These are phyloP conservation scores for Solea solea DNA, from an alignment of 2,113 vertebrate genomes.

Conservation along the genomic window DNA sequence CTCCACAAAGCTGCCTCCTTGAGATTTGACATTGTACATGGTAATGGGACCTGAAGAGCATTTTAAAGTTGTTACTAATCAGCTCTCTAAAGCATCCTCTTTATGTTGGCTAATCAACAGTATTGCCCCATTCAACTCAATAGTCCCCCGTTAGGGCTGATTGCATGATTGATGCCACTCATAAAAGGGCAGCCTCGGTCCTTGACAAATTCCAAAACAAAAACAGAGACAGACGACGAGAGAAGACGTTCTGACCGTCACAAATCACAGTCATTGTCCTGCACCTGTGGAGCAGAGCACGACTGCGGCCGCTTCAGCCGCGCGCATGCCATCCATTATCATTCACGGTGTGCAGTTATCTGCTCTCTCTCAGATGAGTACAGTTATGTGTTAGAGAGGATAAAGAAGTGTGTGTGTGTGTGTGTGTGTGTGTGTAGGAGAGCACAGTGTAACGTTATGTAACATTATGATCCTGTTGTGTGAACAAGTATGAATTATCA, in stretches of 20 bases:
- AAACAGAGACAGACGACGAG: background rate
- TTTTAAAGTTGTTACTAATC: slow-evolving; percentile 22
- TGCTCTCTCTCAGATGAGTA: slow-evolving; percentile 6
- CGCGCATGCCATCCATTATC: background rate
- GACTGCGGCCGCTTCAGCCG: slow-evolving; percentile 3
- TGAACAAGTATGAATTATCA: slow-evolving; percentile 27
- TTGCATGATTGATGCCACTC: slow-evolving; percentile 47
- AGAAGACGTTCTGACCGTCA: slow-evolving; percentile 2
- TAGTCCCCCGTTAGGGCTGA: slow-evolving; percentile 32
- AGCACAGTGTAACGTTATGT: slow-evolving; percentile 17
- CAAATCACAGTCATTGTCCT: background rate
- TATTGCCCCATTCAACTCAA: slow-evolving; percentile 34
- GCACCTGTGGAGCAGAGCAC: background rate
- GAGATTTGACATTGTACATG: slow-evolving; percentile 19
- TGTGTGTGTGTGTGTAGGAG: slow-evolving; percentile 22
- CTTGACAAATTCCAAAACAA: slow-evolving; percentile 24
- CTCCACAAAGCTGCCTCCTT: slow-evolving; percentile 12
- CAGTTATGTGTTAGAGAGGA: slow-evolving; percentile 4
- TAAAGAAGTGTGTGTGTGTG: background rate
- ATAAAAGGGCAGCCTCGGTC: slow-evolving; percentile 2
- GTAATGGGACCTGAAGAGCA: background rate
- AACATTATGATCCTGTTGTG: slow-evolving; percentile 4
- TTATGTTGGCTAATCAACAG: slow-evolving; percentile 40
- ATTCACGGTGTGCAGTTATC: slow-evolving; percentile 5
- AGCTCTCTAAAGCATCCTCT: slow-evolving; percentile 14